Conservation (phyloP, 1,140 invertebrate species). For the Amphibalanus amphitrite region DNA sequence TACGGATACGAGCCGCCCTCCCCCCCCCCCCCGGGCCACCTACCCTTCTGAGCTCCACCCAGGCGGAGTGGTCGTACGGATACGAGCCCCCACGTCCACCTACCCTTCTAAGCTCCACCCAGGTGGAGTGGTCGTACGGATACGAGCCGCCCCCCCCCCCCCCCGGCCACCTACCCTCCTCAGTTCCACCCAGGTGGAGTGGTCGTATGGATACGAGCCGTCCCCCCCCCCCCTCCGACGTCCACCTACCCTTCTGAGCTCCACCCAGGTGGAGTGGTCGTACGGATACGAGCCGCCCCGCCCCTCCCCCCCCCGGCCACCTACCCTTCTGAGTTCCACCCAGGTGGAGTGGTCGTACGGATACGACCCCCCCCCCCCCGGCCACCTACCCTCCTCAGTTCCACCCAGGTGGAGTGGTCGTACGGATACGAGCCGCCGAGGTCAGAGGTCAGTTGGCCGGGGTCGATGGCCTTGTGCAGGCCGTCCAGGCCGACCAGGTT, state of each 20-base stretch:
- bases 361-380: conserved; percentile 71
- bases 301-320: conserved; percentile 48
- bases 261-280: conserved; percentile 92
- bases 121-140: conserved; percentile 86
- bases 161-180: conserved; percentile 46
- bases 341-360: conserved; percentile 91
- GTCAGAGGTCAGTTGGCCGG: conserved; percentile 75
- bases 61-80: conserved; percentile 86
- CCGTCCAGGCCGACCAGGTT: conserved; percentile 89
- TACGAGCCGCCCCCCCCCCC: conserved; percentile 86
- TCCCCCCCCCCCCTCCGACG: too few relatives aligned
- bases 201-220: conserved; percentile 82
- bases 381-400: conserved; percentile 53
- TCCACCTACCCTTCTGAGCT: conserved; percentile 32
- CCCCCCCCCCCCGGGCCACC: too few relatives aligned
- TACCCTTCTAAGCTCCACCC: conserved; percentile 96
- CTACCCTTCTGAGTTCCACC: conserved; percentile 51
- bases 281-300: conserved; percentile 50
- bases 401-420: conserved; percentile 92
- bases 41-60: conserved; percentile 96
- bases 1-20: conserved; percentile 82
- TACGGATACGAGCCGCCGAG: conserved; percentile 85
- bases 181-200: conserved; percentile 89
- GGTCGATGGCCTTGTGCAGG: conserved; percentile 76
- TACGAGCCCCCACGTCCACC: conserved; percentile 37